phyloP scores from a whole-genome alignment of 2,113 vertebrate genomes.

The Narcine bancroftii region DNA sequence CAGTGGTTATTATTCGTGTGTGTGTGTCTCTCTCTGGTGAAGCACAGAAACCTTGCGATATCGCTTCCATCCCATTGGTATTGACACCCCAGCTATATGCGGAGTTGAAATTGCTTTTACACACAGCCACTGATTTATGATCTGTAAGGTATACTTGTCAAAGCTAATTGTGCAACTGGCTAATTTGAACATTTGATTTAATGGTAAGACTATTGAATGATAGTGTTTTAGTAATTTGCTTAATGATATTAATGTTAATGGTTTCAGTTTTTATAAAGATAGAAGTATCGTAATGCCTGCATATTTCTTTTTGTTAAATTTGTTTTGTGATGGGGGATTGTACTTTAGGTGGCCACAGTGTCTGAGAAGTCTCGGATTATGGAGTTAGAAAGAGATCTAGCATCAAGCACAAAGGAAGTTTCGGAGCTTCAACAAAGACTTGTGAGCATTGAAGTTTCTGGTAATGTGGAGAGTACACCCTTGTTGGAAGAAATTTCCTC shows the following conservation, averaged over 20 bases:
- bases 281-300: not conserved
- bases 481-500: conserved; percentile 77
- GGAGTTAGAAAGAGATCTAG: conserved; percentile 85
- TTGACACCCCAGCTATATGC: not conserved
- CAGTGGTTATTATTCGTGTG: not conserved
- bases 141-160: not conserved
- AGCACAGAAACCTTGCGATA: not conserved
- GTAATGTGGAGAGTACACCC: conserved; percentile 57
- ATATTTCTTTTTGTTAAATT: conserved; percentile 32
- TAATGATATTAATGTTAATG: not conserved
- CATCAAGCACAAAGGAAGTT: conserved; percentile 71
- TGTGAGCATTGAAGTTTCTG: conserved; percentile 61
- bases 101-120: not conserved
- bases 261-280: not conserved
- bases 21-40: not conserved
- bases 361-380: conserved; percentile 94
- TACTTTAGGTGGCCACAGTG: conserved; percentile 81
- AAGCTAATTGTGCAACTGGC: not conserved
- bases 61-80: not conserved
- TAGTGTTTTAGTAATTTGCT: not conserved
- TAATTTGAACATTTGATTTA: not conserved
- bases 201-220: not conserved
- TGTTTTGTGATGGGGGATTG: conserved; percentile 42
- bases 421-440: conserved; percentile 72
- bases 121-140: not conserved